Conservation (phyloP, 2,888 invertebrate species). For the Nomada ruficornis region DNA sequence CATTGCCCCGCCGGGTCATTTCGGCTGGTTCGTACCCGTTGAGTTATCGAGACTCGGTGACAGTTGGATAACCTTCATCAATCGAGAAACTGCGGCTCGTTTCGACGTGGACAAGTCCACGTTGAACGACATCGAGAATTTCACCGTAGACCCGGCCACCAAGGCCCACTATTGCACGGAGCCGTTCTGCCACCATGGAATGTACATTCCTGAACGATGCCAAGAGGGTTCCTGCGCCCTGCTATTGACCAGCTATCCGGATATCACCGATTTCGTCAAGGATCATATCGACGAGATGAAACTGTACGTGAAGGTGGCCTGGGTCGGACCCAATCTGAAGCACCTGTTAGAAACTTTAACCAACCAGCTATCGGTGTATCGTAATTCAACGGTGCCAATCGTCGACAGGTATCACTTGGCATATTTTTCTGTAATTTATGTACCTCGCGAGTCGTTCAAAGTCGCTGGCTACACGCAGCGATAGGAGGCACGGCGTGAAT, state of each 20-base stretch:
- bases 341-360: conserved; percentile 82
- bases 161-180: conserved; percentile 84
- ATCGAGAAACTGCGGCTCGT: conserved; percentile 83
- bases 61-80: conserved; percentile 86
- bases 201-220: conserved; percentile 87
- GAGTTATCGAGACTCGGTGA: conserved; percentile 83
- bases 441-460: neutral
- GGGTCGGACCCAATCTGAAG: conserved; percentile 88
- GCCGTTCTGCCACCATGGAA: conserved; percentile 85
- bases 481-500: neutral
- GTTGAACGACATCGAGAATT: conserved; percentile 77
- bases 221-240: conserved; percentile 77
- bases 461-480: neutral
- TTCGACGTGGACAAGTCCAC: conserved; percentile 85
- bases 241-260: conserved; percentile 85
- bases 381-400: conserved; percentile 24
- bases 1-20: conserved; percentile 86
- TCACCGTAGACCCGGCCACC: conserved; percentile 75
- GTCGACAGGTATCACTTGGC: conserved; percentile 49
- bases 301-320: conserved; percentile 88
- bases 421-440: conserved; percentile 27
- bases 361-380: conserved; percentile 56
- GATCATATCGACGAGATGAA: conserved; percentile 87
- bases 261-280: conserved; percentile 86
- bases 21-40: conserved; percentile 88